phyloP scores from a whole-genome alignment of 2,888 invertebrate species.

The Tetrapedia diversipes region DNA sequence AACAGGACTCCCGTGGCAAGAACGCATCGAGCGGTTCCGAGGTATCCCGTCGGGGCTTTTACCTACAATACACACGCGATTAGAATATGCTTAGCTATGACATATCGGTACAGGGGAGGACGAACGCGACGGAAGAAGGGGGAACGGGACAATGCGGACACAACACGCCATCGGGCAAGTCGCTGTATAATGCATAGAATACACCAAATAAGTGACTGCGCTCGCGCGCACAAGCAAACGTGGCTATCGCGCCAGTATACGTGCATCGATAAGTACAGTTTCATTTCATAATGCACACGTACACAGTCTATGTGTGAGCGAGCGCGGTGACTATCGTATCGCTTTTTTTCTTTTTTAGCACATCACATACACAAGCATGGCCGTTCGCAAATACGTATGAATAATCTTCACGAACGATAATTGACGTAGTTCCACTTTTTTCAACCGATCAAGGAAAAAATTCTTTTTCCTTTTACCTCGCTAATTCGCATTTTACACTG shows the following conservation, averaged over 20 bases:
- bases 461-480: not conserved
- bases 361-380: not conserved
- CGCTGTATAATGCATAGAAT: slow-evolving; percentile 20
- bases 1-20: not conserved
- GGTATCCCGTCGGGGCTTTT: not conserved
- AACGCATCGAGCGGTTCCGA: slow-evolving; percentile 15
- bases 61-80: slow-evolving; percentile 6
- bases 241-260: not conserved
- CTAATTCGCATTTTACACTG: no score
- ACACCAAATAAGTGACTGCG: slow-evolving; percentile 44
- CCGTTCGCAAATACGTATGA: not conserved
- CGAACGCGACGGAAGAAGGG: not conserved
- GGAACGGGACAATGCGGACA: slow-evolving; percentile 26
- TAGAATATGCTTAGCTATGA: slow-evolving; percentile 2
- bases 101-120: not conserved
- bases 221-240: not conserved
- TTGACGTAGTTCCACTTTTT: no score
- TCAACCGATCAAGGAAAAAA: not conserved
- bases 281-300: not conserved
- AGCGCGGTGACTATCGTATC: not conserved
- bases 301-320: not conserved
- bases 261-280: slow-evolving; percentile 1
- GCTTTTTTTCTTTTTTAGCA: not conserved
- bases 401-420: not conserved
- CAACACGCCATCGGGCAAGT: slow-evolving; percentile 20